Percentiles rank a stretch among this genome's conserved stretches.
phyloP scores from a whole-genome alignment of 2,888 invertebrate genomes.

The Pseudococcus jackbeardsleyi region DNA sequence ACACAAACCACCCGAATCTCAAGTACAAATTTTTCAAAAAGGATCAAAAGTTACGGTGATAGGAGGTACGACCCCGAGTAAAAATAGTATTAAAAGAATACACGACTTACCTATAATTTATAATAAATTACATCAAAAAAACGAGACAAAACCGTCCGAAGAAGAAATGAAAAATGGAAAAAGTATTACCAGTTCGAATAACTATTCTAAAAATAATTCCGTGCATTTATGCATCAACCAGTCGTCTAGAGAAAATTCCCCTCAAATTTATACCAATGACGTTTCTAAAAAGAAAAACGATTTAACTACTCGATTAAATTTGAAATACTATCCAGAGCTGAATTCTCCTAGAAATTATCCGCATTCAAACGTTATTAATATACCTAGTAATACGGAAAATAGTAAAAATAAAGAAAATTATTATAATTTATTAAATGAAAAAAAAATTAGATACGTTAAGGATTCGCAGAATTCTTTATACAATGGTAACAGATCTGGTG shows the following conservation, averaged over 20 bases:
- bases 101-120: conserved; percentile 42
- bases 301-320: neutral
- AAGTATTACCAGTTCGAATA: neutral
- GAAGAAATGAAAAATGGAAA: conserved; percentile 1
- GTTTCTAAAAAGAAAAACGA: neutral
- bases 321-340: neutral
- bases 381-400: neutral
- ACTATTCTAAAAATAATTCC: neutral
- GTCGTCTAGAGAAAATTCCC: neutral
- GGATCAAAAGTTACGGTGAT: conserved; percentile 84
- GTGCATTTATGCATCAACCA: neutral
- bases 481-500: neutral
- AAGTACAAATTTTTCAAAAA: conserved; percentile 79
- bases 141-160: neutral
- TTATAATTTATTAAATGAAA: conserved; percentile 44
- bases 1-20: conserved; percentile 53
- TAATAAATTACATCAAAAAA: conserved; percentile 41
- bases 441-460: conserved; percentile 47
- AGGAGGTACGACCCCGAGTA: conserved; percentile 76
- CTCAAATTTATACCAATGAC: neutral
- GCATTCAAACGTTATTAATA: conserved; percentile 29
- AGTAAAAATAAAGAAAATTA: conserved; percentile 58
- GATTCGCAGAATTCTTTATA: conserved; percentile 25
- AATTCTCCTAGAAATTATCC: neutral
- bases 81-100: conserved; percentile 67